Percentiles rank a stretch among this genome's conserved stretches.
phyloP scores from a whole-genome alignment of 2,113 vertebrate genomes.

The Hemichromis elongatus region DNA sequence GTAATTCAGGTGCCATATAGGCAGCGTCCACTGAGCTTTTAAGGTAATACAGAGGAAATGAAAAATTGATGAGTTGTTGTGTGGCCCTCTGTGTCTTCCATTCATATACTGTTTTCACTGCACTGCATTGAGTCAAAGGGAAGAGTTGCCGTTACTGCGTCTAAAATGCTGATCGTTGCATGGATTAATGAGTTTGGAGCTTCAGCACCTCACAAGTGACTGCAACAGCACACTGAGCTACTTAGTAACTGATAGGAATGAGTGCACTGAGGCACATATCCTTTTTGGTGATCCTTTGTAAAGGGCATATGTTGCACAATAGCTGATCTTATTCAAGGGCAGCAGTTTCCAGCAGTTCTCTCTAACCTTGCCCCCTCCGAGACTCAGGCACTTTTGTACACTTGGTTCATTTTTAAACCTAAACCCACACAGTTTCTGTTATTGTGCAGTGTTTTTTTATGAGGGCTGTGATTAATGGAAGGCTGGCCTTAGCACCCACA shows the following conservation, averaged over 20 bases:
- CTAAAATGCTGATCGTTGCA: neutral
- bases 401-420: conserved; percentile 14
- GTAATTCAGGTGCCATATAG: conserved; percentile 2
- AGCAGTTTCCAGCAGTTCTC: neutral
- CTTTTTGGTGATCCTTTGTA: neutral
- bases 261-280: conserved; percentile 6
- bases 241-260: neutral
- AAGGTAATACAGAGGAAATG: conserved; percentile 12
- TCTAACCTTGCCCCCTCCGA: neutral
- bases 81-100: neutral
- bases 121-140: neutral
- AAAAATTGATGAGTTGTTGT: conserved; percentile 42
- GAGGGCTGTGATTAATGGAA: neutral
- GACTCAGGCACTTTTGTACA: neutral
- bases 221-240: neutral
- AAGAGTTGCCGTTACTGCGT: neutral
- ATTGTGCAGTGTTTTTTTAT: neutral
- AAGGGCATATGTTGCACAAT: conserved; percentile 13
- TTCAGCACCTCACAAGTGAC: neutral
- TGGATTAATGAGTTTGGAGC: neutral
- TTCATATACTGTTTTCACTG: neutral
- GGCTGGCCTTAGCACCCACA: neutral
- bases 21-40: neutral
- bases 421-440: neutral
- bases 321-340: conserved; percentile 9